Evolutionary conservation across 2,888 invertebrate genomes (phyloP).

Genomic region (Sialis fuliginosa): DNA sequence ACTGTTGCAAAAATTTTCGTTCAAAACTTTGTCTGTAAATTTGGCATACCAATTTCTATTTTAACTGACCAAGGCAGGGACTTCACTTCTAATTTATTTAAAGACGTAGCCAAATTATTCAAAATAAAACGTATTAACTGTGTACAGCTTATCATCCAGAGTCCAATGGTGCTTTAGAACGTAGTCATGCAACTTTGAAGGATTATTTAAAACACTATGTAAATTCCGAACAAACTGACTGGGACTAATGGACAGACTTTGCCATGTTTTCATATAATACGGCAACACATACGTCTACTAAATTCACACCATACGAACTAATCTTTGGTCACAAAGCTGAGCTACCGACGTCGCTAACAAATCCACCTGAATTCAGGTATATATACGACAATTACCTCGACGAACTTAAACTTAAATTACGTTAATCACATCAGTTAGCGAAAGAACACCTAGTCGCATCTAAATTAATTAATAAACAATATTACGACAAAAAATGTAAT

Average conservation of each 20-base stretch:
- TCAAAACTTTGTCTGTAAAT: slow-evolving; percentile 9
- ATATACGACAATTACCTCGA: background rate
- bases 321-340: no score
- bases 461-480: no score
- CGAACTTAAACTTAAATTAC: background rate
- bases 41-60: background rate
- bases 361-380: background rate
- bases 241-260: no score
- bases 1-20: slow-evolving; percentile 12
- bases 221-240: no score
- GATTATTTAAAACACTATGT: no score
- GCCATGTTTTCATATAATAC: no score
- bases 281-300: no score
- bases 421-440: background rate
- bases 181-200: slow-evolving; percentile 13
- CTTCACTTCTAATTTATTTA: slow-evolving; percentile 9
- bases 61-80: background rate
- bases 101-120: slow-evolving; percentile 11
- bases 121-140: slow-evolving; percentile 7
- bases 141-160: background rate
- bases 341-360: background rate
- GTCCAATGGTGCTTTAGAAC: slow-evolving; percentile 14
- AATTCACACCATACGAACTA: no score
- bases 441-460: background rate
- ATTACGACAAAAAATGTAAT: no score